phyloP scores from a whole-genome alignment of 2,797 vertebrate genomes.

The Gallinago stenura region DNA sequence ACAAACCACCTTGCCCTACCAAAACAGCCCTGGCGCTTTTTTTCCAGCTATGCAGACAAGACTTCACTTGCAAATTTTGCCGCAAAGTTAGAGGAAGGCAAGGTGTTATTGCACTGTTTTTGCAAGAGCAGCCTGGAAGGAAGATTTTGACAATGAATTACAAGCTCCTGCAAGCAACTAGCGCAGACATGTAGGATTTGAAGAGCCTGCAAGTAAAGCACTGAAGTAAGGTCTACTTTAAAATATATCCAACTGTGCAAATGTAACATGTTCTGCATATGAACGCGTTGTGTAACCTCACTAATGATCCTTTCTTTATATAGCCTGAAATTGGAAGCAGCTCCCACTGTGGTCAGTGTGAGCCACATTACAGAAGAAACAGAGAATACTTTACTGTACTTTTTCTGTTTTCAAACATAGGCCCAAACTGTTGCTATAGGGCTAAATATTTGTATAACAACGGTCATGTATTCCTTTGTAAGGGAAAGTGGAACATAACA shows the following conservation, averaged over 20 bases:
- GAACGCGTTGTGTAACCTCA: neutral
- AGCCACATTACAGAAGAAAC: slow-evolving; percentile 17
- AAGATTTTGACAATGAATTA: slow-evolving; percentile 53
- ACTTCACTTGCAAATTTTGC: slow-evolving; percentile 57
- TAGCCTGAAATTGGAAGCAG: neutral
- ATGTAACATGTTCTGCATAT: neutral
- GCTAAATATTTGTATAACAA: neutral
- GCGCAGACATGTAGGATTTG: neutral
- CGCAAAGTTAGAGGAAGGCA: slow-evolving; percentile 22
- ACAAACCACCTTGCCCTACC: neutral
- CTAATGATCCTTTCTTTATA: slow-evolving; percentile 12
- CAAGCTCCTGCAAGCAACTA: slow-evolving; percentile 53
- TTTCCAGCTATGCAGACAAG: slow-evolving; percentile 40
- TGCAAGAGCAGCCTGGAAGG: slow-evolving; percentile 48
- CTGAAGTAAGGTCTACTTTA: neutral
- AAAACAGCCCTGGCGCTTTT: neutral
- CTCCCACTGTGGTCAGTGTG: slow-evolving; percentile 24
- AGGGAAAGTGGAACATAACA: neutral
- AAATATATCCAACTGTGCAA: slow-evolving; percentile 21
- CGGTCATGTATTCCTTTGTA: neutral
- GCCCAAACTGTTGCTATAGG: slow-evolving; percentile 16
- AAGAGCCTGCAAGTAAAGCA: slow-evolving; percentile 17
- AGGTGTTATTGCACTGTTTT: slow-evolving; percentile 44
- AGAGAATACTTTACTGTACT: neutral
- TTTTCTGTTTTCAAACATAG: neutral